Evolutionary conservation across 1,140 invertebrate genomes (phyloP).

Genomic region (Frieseomelitta varia): DNA sequence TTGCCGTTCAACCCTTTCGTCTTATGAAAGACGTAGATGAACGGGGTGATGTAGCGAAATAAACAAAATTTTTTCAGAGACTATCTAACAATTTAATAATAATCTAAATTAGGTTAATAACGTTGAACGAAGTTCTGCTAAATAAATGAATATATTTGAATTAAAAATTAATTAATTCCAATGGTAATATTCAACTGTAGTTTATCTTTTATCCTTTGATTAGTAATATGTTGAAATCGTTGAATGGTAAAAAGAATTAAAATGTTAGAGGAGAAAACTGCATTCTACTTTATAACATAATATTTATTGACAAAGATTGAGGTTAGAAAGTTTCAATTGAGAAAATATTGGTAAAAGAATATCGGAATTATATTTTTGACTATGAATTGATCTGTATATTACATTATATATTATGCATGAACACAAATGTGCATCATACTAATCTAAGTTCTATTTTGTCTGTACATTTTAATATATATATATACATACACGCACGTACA

Average conservation of each 20-base stretch:
- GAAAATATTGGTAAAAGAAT: no score
- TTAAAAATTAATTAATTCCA: not conserved
- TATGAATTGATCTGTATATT: no score
- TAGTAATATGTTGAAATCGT: not conserved
- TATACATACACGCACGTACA: no score
- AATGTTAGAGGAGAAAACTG: not conserved
- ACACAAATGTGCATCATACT: no score
- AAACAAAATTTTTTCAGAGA: not conserved
- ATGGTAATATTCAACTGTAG: not conserved
- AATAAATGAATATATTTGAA: not conserved
- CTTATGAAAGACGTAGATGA: not conserved
- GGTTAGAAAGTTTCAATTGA: no score
- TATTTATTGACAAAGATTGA: not conserved
- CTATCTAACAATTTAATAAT: not conserved
- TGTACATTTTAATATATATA: no score
- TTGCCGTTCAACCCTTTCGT: slow-evolving; percentile 49
- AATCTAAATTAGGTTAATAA: not conserved
- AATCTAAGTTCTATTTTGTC: no score
- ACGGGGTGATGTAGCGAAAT: not conserved
- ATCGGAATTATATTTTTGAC: no score
- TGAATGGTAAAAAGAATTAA: not conserved
- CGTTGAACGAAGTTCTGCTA: not conserved
- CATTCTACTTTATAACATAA: not conserved
- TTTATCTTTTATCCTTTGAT: not conserved
- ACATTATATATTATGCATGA: no score